Percentiles rank a stretch among this genome's conserved stretches.
Evolutionary conservation across 2,113 vertebrate genomes (phyloP).

Genomic region (Psittacula cyanocephala): DNA sequence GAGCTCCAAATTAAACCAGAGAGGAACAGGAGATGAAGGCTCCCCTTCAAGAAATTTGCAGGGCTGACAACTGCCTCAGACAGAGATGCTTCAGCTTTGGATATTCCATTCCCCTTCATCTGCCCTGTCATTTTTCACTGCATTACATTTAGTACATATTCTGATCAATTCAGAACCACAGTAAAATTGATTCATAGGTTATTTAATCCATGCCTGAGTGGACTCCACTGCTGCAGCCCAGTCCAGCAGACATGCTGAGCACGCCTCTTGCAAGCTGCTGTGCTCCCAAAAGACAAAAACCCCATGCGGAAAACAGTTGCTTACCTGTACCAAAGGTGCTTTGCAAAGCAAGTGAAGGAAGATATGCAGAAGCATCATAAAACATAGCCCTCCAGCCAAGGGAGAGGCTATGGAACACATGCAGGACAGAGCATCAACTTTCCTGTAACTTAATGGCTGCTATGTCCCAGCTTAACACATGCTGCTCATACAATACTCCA

Average conservation of each 20-base stretch:
- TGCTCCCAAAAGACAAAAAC: neutral
- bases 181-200: neutral
- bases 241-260: neutral
- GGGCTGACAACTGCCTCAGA: neutral
- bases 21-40: slow-evolving; percentile 38
- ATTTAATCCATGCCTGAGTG: neutral
- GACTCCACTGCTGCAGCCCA: neutral
- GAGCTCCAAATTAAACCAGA: slow-evolving; percentile 50
- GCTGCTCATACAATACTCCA: neutral
- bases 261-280: neutral
- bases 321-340: neutral
- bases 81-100: neutral
- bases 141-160: neutral
- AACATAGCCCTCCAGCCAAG: neutral
- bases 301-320: neutral
- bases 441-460: neutral
- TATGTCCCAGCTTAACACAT: neutral
- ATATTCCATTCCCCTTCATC: neutral
- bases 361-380: neutral
- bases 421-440: neutral
- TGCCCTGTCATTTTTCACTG: neutral
- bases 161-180: neutral
- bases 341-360: neutral
- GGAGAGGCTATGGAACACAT: accelerated
- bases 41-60: neutral